Base-by-base conservation (phyloP, 2,113 vertebrate genomes). In the Phalacrocorax aristotelis region DNA sequence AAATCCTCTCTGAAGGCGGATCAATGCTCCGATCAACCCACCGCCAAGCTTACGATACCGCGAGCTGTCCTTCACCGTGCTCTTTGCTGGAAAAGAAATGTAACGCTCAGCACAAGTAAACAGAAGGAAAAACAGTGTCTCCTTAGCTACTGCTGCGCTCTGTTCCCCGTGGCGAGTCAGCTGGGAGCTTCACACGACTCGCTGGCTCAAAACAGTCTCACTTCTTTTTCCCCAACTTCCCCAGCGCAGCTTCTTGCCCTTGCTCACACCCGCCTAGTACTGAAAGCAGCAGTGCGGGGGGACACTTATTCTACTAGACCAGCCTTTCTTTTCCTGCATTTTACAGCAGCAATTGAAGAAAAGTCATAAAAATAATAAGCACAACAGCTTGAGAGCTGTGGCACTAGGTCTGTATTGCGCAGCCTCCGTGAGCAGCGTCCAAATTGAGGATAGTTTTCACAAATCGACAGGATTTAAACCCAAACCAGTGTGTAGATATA, bases 1-100 rank as follows among this genome's bases (percentile, higher is more conserved):
- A 68, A 87, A 78, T 32, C 76, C 80, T 16, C 19, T 25, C 80
- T 15, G 26, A 48, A 57, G 40, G 26, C 5, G 44, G 44, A 42
- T 83, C 57, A 11, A 4, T 0, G 2, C 46, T 40, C 32, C 0
- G 1, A 46, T 7, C 48, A 10, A 16, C 12, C 1, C 9, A 3
- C 3, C 3, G 3, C 52, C 62, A 30, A 38, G 52, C 17, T 8
- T 2, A 20, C 1, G 38, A 30, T 16, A 5, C 3, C 10, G 15
- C 1, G 2, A 88, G 44, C 21, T 51, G 23, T 23, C 51, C 11
- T 23, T 52, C 55, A 11, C 65, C 1, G 0, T 10, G 3, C 44
- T 68, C 12, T 17, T 30, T 49, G 6, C 32, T 13, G 40, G 23
- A 65, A 89, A 62, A 79, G 4, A 26, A 32, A 64, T 2, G 10